A percentile compares a stretch with the other conserved stretches of the same genome.
Conservation (phyloP, 1,140 invertebrate species). For the Rhopalosiphum maidis region DNA sequence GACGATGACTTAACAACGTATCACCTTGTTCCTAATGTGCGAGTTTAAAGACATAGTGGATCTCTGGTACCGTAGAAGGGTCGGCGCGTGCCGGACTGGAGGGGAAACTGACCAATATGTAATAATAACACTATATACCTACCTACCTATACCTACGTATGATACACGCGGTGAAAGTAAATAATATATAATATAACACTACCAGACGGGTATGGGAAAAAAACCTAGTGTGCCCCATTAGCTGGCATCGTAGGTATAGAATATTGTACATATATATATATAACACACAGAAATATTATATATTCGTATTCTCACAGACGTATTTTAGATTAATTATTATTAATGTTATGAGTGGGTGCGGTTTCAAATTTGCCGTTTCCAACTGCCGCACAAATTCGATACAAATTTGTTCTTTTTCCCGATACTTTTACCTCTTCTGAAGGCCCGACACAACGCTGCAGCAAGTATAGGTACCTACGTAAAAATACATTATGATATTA, state of each 20-base stretch:
- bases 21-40: background rate
- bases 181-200: background rate
- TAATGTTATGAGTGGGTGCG: background rate
- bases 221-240: slow-evolving; percentile 1
- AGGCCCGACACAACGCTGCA: background rate
- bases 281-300: background rate
- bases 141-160: background rate
- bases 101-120: slow-evolving; percentile 35
- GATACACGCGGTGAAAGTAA: slow-evolving; percentile 13
- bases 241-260: background rate
- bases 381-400: background rate
- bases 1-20: slow-evolving; percentile 53
- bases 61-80: slow-evolving; percentile 28
- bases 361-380: background rate
- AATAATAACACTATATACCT: background rate
- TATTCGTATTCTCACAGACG: background rate
- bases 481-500: background rate
- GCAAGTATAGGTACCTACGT: background rate
- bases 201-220: background rate
- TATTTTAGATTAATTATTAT: background rate
- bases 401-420: background rate
- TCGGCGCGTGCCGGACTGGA: background rate
- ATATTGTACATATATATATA: background rate
- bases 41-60: slow-evolving; percentile 30
- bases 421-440: background rate